Evolutionary conservation across 2,113 vertebrate genomes (phyloP).

Genomic region (Rousettus leschenaultii): DNA sequence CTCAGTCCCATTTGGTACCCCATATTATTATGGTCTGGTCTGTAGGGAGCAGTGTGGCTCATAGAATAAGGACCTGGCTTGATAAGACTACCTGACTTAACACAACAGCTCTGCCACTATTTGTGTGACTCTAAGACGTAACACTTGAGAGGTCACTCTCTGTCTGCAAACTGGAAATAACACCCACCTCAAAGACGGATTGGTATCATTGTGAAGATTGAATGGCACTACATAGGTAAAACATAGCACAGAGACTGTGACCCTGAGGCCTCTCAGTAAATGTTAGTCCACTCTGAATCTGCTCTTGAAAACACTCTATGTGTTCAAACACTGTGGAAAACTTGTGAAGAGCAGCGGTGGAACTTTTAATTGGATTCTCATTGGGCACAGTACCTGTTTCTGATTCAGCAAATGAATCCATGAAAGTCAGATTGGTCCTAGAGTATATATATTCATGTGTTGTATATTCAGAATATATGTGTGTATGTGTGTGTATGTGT

Average conservation of each 20-base stretch:
- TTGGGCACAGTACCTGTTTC: neutral
- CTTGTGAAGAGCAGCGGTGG: neutral
- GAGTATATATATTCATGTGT: neutral
- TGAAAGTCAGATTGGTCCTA: neutral
- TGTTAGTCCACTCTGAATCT: neutral
- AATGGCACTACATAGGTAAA: neutral
- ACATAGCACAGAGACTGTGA: neutral
- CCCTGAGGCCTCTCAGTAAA: neutral
- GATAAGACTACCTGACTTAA: neutral
- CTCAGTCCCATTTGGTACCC: neutral
- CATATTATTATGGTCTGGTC: neutral
- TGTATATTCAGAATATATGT: neutral
- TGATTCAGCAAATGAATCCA: neutral
- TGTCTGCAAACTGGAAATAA: neutral
- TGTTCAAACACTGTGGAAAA: neutral
- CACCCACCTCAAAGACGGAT: neutral
- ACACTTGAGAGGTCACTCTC: neutral
- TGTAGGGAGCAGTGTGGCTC: neutral
- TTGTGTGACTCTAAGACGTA: neutral
- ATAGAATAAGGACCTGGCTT: neutral
- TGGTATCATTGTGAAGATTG: neutral
- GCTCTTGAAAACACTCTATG: neutral
- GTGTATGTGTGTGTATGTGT: rapidly evolving
- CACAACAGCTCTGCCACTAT: neutral
- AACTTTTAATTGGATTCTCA: neutral